These are phyloP conservation scores for Oryzias sinensis DNA, from an alignment of 2,797 vertebrate genomes.

Conservation along the genomic window DNA sequence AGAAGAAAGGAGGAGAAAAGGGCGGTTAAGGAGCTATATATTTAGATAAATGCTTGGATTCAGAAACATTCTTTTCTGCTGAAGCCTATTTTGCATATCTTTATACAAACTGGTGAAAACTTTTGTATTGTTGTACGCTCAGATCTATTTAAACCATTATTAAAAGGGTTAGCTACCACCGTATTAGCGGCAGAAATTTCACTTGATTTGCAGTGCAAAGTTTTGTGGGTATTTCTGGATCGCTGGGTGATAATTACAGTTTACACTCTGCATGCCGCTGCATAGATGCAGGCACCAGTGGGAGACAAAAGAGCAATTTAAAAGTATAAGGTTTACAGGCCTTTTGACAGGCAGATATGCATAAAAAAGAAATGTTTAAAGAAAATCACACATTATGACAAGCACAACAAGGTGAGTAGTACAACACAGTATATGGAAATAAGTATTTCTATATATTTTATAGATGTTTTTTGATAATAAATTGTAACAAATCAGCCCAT, in stretches of 20 bases:
- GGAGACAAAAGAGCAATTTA: constrained; percentile 21
- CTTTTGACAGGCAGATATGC: neutral
- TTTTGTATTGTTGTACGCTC: constrained; percentile 1
- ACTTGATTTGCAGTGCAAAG: constrained; percentile 17
- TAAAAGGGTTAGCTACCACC: too few relatives aligned
- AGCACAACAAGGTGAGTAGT: neutral
- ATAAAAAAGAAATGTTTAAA: neutral
- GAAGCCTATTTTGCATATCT: constrained; percentile 1
- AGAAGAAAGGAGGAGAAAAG: too few relatives aligned
- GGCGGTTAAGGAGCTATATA: too few relatives aligned
- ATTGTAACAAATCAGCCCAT: neutral
- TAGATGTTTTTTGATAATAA: too few relatives aligned
- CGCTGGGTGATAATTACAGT: constrained; percentile 59
- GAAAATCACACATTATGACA: neutral
- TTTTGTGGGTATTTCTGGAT: constrained; percentile 48
- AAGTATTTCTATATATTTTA: too few relatives aligned
- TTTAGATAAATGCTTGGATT: too few relatives aligned
- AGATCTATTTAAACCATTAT: constrained; percentile 7
- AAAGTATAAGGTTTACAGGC: neutral
- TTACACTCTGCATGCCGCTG: constrained; percentile 38
- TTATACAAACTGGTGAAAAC: neutral
- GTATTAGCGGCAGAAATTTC: neutral
- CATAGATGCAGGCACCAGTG: constrained; percentile 29
- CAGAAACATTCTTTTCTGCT: neutral
- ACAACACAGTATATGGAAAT: neutral